A percentile compares a stretch with the other conserved stretches of the same genome.
Evolutionary conservation across 1,140 invertebrate species (phyloP).

Genomic region (Formica selysi): DNA sequence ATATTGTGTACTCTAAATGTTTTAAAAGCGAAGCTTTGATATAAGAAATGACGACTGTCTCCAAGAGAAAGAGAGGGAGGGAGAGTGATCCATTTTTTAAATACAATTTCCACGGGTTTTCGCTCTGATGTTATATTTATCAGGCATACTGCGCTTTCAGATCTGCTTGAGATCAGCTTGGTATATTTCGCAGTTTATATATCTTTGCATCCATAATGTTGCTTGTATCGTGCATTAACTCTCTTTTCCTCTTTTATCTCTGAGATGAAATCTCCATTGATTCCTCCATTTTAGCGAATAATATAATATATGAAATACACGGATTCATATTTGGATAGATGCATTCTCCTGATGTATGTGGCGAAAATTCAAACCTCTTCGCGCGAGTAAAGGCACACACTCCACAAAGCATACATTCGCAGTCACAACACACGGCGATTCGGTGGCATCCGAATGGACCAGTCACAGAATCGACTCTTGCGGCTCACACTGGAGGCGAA

Average conservation of each 20-base stretch:
- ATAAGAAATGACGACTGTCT: no score
- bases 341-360: conserved; percentile 26
- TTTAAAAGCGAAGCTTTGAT: conserved; percentile 2
- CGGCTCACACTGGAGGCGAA: conserved; percentile 55
- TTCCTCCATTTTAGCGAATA: background rate
- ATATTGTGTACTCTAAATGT: conserved; percentile 3
- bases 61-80: background rate
- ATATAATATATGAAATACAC: background rate
- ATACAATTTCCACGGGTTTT: conserved; percentile 15
- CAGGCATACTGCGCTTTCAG: background rate
- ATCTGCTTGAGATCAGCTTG: background rate
- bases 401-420: conserved; percentile 45
- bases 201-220: background rate
- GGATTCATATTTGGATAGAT: background rate
- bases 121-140: conserved; percentile 32
- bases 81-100: background rate
- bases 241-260: background rate
- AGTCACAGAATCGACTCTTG: conserved; percentile 48
- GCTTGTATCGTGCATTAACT: background rate
- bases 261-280: no score
- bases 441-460: conserved; percentile 44
- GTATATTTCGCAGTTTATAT: background rate
- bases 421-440: conserved; percentile 46
- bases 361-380: conserved; percentile 14
- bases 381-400: conserved; percentile 32